Evolutionary conservation across 2,888 invertebrate genomes (phyloP).

Genomic region (Carabus problematicus): DNA sequence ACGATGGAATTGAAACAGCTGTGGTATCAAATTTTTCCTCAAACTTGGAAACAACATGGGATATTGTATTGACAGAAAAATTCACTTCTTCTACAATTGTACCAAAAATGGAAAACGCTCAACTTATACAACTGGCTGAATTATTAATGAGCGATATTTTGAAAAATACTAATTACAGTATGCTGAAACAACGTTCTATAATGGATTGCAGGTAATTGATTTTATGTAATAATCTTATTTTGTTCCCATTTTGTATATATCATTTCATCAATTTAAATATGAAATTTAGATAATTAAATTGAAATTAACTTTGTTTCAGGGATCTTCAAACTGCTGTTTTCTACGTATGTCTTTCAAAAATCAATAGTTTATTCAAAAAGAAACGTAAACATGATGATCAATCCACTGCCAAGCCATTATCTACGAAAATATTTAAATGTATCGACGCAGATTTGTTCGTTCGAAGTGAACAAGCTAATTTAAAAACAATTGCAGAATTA

Average conservation of each 20-base stretch:
- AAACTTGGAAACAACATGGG: slow-evolving; percentile 51
- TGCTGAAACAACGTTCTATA: slow-evolving; percentile 25
- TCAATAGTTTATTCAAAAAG: slow-evolving; percentile 51
- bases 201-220: slow-evolving; percentile 27
- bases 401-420: slow-evolving; percentile 44
- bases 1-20: slow-evolving; percentile 49
- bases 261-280: not conserved
- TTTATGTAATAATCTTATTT: not conserved
- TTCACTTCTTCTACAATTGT: slow-evolving; percentile 51
- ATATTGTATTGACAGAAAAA: slow-evolving; percentile 51
- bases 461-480: slow-evolving; percentile 29
- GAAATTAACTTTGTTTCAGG: slow-evolving; percentile 17
- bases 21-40: slow-evolving; percentile 48
- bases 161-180: slow-evolving; percentile 21
- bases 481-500: slow-evolving; percentile 43
- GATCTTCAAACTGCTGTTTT: slow-evolving; percentile 48
- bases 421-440: slow-evolving; percentile 47
- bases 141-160: slow-evolving; percentile 44
- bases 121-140: slow-evolving; percentile 43
- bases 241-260: no score
- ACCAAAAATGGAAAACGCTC: slow-evolving; percentile 49
- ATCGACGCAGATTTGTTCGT: slow-evolving; percentile 48
- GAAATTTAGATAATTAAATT: not conserved
- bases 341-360: slow-evolving; percentile 50
- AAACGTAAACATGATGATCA: slow-evolving; percentile 50